phyloP scores from a whole-genome alignment of 2,113 vertebrate species.

The Arenaria interpres region DNA sequence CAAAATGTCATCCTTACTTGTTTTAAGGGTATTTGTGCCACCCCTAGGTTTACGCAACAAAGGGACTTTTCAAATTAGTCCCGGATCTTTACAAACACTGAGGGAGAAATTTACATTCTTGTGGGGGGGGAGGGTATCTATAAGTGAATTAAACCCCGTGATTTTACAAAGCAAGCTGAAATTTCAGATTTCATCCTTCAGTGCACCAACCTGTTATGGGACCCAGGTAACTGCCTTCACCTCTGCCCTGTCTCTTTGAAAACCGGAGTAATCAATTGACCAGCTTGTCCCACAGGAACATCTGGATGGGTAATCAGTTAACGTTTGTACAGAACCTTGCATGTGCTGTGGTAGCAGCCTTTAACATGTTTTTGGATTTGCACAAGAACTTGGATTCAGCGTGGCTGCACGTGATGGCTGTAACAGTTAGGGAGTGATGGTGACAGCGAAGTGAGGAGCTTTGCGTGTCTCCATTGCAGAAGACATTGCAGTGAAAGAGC shows the following conservation, averaged over 20 bases:
- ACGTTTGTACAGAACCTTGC: neutral
- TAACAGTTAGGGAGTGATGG: neutral
- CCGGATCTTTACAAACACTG: neutral
- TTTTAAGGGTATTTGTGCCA: neutral
- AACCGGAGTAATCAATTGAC: neutral
- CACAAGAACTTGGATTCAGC: neutral
- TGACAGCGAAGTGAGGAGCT: neutral
- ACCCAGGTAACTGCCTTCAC: neutral
- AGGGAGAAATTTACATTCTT: neutral
- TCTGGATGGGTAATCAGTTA: neutral
- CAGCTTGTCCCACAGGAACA: neutral
- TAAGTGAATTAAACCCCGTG: neutral
- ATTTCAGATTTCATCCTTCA: neutral
- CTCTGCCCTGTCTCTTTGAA: neutral
- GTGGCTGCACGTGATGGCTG: neutral
- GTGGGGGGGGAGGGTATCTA: no score
- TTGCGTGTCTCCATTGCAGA: neutral
- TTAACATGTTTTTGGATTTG: neutral
- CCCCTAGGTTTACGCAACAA: neutral
- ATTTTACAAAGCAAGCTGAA: neutral
- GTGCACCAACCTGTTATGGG: no score
- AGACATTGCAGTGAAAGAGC: neutral
- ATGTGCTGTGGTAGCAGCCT: neutral
- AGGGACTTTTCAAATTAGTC: neutral
- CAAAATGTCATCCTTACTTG: fast-evolving